Percentiles rank a stretch among this genome's conserved stretches.
phyloP scores from a whole-genome alignment of 2,113 vertebrate species.

The Grallaria varia region DNA sequence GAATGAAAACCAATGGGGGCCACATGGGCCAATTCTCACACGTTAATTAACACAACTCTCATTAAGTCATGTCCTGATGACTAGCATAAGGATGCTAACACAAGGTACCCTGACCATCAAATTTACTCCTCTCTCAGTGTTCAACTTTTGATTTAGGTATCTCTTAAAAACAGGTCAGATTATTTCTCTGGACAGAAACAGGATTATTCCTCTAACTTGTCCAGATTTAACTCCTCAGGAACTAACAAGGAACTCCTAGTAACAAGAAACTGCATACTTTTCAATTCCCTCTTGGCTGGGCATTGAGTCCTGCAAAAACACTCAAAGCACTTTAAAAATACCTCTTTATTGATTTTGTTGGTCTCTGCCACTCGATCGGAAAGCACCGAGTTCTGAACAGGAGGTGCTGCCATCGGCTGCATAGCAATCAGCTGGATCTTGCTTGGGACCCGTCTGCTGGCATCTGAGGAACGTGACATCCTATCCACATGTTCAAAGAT shows the following conservation, averaged over 20 bases:
- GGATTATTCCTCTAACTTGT: background rate
- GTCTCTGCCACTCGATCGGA: conserved; percentile 81
- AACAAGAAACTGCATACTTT: background rate
- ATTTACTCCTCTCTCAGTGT: background rate
- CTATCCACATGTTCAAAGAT: conserved; percentile 96
- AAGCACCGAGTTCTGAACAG: conserved; percentile 73
- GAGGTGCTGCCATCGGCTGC: conserved; percentile 90
- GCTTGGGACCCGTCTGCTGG: conserved; percentile 84
- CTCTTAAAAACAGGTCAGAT: background rate
- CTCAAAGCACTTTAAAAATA: conserved; percentile 39
- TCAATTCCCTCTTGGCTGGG: background rate
- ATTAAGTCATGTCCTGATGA: background rate
- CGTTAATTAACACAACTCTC: background rate
- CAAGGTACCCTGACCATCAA: background rate
- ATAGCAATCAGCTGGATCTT: conserved; percentile 98
- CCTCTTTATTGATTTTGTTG: conserved; percentile 93
- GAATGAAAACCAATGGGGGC: background rate
- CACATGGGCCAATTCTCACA: background rate
- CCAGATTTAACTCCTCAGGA: background rate
- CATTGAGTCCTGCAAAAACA: background rate
- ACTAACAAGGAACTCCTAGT: background rate
- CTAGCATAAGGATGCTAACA: background rate
- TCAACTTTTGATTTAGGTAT: background rate
- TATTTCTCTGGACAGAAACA: background rate
- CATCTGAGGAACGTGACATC: conserved; percentile 85